Conservation (phyloP, 2,888 invertebrate species). For the Napeogenes inachia region DNA sequence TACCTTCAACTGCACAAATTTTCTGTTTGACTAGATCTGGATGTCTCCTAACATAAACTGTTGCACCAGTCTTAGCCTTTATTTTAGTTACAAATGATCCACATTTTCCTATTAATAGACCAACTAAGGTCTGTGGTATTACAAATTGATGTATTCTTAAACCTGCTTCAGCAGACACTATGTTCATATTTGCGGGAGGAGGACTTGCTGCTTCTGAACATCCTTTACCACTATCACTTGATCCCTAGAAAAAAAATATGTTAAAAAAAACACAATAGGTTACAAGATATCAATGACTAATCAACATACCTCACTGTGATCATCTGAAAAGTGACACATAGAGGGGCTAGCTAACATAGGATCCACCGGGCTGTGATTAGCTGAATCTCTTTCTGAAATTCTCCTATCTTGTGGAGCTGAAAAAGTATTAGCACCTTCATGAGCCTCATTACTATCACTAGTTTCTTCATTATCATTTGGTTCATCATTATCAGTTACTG, state of each 20-base stretch:
- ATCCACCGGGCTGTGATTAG: slow-evolving; percentile 87
- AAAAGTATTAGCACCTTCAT: slow-evolving; percentile 55
- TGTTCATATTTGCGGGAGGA: slow-evolving; percentile 78
- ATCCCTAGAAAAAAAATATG: slow-evolving; percentile 72
- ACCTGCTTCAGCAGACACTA: slow-evolving; percentile 64
- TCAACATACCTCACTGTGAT: slow-evolving; percentile 79
- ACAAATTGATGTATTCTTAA: slow-evolving; percentile 83
- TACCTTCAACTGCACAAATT: slow-evolving; percentile 90
- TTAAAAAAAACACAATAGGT: slow-evolving; percentile 5
- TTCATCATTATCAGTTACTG: slow-evolving; percentile 46
- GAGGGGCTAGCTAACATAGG: slow-evolving; percentile 83
- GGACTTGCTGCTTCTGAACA: slow-evolving; percentile 85
- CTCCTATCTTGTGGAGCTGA: slow-evolving; percentile 59
- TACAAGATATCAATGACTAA: no score
- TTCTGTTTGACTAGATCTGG: slow-evolving; percentile 85
- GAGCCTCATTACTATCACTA: slow-evolving; percentile 50
- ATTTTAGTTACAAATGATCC: slow-evolving; percentile 89
- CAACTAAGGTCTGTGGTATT: slow-evolving; percentile 86
- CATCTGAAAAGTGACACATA: slow-evolving; percentile 82
- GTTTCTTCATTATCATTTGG: slow-evolving; percentile 55
- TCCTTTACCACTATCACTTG: slow-evolving; percentile 91
- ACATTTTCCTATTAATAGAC: slow-evolving; percentile 90
- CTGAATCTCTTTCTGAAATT: slow-evolving; percentile 81
- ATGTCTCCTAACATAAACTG: slow-evolving; percentile 87
- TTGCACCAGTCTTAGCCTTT: slow-evolving; percentile 86